Conservation (phyloP, 2,797 vertebrate genomes). For the Sebastes vulpes region DNA sequence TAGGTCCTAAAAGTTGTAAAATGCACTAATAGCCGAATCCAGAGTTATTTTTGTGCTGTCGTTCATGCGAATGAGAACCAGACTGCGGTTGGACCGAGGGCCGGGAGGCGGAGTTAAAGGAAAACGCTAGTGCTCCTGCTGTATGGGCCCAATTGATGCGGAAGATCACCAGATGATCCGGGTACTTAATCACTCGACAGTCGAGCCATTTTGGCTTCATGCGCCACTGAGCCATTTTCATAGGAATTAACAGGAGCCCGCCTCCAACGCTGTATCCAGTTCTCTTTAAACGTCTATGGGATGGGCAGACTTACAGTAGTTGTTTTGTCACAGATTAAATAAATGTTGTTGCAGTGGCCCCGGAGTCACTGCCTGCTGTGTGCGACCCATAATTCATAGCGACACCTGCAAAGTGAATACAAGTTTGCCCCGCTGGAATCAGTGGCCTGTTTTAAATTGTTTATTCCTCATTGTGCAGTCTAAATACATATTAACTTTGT, state of each 20-base stretch:
- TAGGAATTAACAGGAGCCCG: neutral
- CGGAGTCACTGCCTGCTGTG: neutral
- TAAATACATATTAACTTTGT: constrained; percentile 61
- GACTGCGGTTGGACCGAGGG: neutral
- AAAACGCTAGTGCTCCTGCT: neutral
- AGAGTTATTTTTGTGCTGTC: no score
- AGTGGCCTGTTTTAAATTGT: constrained; percentile 36
- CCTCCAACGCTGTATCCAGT: neutral
- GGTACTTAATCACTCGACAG: no score
- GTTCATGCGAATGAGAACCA: neutral
- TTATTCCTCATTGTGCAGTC: constrained; percentile 44
- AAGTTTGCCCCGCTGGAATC: constrained; percentile 15
- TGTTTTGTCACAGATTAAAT: constrained; percentile 16
- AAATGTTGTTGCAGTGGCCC: neutral
- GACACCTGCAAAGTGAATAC: constrained; percentile 10
- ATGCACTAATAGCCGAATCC: no score
- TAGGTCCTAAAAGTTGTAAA: no score
- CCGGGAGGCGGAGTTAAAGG: neutral
- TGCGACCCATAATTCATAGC: constrained; percentile 10
- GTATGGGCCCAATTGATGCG: neutral
- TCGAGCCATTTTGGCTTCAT: neutral
- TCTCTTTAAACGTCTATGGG: neutral
- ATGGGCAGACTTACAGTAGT: neutral
- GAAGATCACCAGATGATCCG: neutral
- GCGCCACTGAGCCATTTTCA: neutral